phyloP scores from a whole-genome alignment of 2,888 invertebrate genomes.

The Eutolmus rufibarbis region DNA sequence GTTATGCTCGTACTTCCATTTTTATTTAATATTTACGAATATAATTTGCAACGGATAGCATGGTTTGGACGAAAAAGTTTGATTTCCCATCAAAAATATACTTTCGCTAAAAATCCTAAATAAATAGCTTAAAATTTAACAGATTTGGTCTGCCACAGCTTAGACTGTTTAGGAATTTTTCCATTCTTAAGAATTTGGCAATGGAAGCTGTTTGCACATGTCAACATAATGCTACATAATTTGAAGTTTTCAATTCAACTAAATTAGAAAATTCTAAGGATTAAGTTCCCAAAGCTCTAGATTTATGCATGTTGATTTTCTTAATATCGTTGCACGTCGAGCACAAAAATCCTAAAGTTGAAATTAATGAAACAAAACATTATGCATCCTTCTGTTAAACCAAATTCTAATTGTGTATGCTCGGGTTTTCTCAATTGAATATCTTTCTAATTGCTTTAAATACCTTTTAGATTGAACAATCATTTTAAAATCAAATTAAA shows the following conservation, averaged over 20 bases:
- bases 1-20: not conserved
- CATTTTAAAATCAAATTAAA: not conserved
- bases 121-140: not conserved
- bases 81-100: not conserved
- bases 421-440: too few species aligned
- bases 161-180: not conserved
- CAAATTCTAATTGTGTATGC: not conserved
- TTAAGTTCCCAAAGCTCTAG: not conserved
- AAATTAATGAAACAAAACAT: not conserved
- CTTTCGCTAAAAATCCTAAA: not conserved
- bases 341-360: not conserved
- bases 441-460: too few species aligned
- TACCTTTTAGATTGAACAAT: not conserved
- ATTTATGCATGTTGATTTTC: not conserved
- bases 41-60: not conserved
- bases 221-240: not conserved
- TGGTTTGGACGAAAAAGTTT: not conserved
- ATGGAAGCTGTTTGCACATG: not conserved
- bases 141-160: not conserved
- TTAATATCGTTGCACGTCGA: not conserved
- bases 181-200: not conserved
- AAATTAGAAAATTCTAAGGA: not conserved
- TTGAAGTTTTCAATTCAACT: too few species aligned
- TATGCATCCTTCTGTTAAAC: not conserved
- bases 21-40: not conserved